A percentile compares a stretch with the other conserved stretches of the same genome.
Conservation (phyloP, 1,140 invertebrate species). For the Caligus rogercresseyi region DNA sequence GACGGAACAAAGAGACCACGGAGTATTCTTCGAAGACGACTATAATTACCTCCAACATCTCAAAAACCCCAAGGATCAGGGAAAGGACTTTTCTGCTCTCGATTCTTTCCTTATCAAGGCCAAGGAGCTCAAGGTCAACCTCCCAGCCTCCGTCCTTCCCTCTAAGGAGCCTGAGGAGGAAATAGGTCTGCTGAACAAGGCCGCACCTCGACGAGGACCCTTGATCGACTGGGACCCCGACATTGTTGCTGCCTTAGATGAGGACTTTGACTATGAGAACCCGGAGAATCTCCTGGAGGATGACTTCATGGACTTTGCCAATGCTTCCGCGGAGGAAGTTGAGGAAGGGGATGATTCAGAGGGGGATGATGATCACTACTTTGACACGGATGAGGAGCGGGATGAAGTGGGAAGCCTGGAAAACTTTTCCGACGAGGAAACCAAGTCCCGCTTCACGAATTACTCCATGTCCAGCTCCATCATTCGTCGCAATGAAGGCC, state of each 20-base stretch:
- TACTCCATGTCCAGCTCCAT: constrained; percentile 88
- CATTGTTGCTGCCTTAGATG: constrained; percentile 75
- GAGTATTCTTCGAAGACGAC: constrained; percentile 88
- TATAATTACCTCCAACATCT: constrained; percentile 91
- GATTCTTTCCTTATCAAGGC: constrained; percentile 23
- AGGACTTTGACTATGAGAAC: constrained; percentile 50
- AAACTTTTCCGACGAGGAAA: constrained; percentile 43
- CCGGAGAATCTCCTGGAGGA: not conserved
- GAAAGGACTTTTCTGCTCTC: constrained; percentile 21
- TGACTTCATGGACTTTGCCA: not conserved
- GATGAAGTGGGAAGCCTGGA: constrained; percentile 19
- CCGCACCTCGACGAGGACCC: constrained; percentile 46
- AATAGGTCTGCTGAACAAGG: constrained; percentile 71
- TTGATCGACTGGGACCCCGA: constrained; percentile 75
- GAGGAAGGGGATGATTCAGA: constrained; percentile 23
- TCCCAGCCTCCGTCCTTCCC: constrained; percentile 80
- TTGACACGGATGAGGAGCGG: constrained; percentile 31
- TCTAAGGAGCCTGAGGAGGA: constrained; percentile 71
- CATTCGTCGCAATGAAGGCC: constrained; percentile 61
- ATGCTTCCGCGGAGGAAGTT: constrained; percentile 25
- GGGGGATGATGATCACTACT: constrained; percentile 25
- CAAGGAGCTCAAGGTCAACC: constrained; percentile 27
- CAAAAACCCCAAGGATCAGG: constrained; percentile 39
- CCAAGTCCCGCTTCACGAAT: constrained; percentile 70
- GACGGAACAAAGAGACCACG: constrained; percentile 69